Evolutionary conservation across 2,113 vertebrate genomes (phyloP), one percentile per base, ranked within the genome.

Genomic region (Sitta europaea): DNA sequence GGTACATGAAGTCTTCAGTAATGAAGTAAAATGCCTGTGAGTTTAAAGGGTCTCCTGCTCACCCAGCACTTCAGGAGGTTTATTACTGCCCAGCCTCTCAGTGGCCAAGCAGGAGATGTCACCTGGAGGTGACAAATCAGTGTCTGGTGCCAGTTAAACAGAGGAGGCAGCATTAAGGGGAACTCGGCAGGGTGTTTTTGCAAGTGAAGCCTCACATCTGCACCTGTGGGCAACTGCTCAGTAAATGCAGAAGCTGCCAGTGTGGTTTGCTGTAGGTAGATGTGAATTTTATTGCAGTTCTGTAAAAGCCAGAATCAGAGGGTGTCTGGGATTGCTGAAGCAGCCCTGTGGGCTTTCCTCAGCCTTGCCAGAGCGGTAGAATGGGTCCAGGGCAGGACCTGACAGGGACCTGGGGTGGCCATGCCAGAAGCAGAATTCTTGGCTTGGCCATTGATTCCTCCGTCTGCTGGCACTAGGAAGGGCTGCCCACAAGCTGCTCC

Each of bases 331-430:
- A 15, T 9, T 48, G 47, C 8, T 6, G 61, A 54, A 53, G 36
- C 12, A 81, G 40, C 28, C 36, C 4, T 2, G 18, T 54, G 16
- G 7, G 36, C 28, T 43, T 17, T 53, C 31, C 24, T 25, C 16
- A 55, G 54, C 47, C 36, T 36, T 0, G 0, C 15, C 0, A 0
- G 25, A 74, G 35, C 1, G 0, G 8, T 5, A 19, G 33, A 71
- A 71, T 18, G 33, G 5, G 15, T 14, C 38, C 38, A 51, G 66
- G 35, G 48, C 21, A 82, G 35, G 57, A 75, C 13, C 23, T 85
- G 48, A 31, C 33, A 58, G 35, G 25, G 10, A 38, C 23, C 18
- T 1, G 5, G 43, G 20, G 21, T 1, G 3, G 19, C 29, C 0
- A 0, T 9, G 33, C 14, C 62, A 38, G 35, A 27, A 89, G 36